phyloP scores from a whole-genome alignment of 2,888 invertebrate species.

The Drosophila meridiana region DNA sequence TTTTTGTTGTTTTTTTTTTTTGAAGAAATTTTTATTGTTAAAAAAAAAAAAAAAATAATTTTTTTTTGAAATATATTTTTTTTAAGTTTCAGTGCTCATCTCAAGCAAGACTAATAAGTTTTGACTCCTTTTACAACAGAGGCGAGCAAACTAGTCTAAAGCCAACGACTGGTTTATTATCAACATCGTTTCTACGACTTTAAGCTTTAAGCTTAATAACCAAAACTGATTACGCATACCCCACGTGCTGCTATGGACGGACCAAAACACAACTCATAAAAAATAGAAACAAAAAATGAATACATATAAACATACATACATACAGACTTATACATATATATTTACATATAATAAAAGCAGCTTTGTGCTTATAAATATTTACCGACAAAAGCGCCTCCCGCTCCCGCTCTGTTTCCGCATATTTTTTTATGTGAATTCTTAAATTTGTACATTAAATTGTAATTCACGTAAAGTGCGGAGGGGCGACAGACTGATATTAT shows the following conservation, averaged over 20 bases:
- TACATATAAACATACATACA: neutral
- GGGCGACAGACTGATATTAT: neutral
- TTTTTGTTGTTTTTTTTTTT: too few relatives aligned
- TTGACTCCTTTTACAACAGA: neutral
- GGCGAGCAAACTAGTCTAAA: neutral
- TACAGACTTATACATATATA: neutral
- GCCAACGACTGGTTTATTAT: neutral
- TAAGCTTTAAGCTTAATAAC: conserved; percentile 6
- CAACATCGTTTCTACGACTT: neutral
- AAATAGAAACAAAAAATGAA: neutral
- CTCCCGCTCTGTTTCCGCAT: neutral
- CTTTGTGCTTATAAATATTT: conserved; percentile 55
- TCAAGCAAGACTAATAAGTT: neutral
- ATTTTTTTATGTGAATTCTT: conserved; percentile 57
- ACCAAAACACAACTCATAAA: conserved; percentile 11
- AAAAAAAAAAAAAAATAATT: too few relatives aligned
- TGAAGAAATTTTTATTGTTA: too few relatives aligned
- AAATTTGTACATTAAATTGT: conserved; percentile 64
- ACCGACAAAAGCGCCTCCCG: conserved; percentile 28
- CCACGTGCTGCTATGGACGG: conserved; percentile 20
- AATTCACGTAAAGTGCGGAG: conserved; percentile 46
- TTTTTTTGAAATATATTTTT: too few relatives aligned
- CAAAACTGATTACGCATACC: conserved; percentile 51
- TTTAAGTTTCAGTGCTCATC: neutral
- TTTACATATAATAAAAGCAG: conserved; percentile 31